A percentile compares a stretch with the other conserved stretches of the same genome.
Evolutionary conservation across 2,797 vertebrate species (phyloP).

Genomic region (Epinephelus coioides): DNA sequence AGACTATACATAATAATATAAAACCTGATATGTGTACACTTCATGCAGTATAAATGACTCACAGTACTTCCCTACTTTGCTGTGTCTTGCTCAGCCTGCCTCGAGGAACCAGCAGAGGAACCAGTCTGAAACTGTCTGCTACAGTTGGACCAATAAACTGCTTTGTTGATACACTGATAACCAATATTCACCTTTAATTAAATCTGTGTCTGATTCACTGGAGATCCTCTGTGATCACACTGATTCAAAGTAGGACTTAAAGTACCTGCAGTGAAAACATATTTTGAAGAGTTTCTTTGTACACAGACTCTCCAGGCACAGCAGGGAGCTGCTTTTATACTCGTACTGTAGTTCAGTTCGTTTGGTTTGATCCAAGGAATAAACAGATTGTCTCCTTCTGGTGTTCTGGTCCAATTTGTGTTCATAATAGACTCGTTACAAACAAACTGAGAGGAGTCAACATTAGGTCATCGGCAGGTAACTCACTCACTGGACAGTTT

Average conservation of each 20-base stretch:
- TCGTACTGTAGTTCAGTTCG: neutral
- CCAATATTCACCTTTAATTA: conserved; percentile 2
- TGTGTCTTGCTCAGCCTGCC: neutral
- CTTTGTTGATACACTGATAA: neutral
- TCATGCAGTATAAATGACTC: neutral
- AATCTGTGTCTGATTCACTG: neutral
- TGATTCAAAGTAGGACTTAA: neutral
- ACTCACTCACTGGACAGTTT: too few species aligned
- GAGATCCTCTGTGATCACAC: neutral
- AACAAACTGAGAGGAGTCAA: too few species aligned
- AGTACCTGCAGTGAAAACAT: neutral
- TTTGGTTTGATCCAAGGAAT: too few species aligned
- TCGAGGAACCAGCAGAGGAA: neutral
- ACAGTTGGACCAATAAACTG: neutral
- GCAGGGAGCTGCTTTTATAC: neutral
- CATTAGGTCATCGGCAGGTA: too few species aligned
- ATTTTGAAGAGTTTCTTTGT: neutral
- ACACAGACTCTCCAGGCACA: neutral
- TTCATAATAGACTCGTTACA: too few species aligned
- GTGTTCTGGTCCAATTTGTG: too few species aligned
- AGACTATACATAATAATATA: neutral
- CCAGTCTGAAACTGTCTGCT: neutral
- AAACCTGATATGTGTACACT: conserved; percentile 1
- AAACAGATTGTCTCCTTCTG: too few species aligned
- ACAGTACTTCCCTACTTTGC: conserved; percentile 19